These are phyloP conservation scores for Exocentrus adspersus DNA, from an alignment of 2,888 invertebrate species.

Conservation along the genomic window DNA sequence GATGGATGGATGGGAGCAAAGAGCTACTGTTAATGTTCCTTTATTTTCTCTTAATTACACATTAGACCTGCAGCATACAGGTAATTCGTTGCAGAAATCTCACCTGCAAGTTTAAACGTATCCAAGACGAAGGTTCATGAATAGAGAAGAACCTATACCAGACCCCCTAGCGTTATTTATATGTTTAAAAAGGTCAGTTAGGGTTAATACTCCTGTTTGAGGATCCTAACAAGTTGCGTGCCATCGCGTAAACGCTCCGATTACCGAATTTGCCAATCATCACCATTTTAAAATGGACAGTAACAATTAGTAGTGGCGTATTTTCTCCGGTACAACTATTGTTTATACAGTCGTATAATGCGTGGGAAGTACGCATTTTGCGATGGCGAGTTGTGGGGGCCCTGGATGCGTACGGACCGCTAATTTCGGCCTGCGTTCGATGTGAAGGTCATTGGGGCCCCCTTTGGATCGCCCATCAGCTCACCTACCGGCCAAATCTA, in stretches of 20 bases:
- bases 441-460: slow-evolving; percentile 27
- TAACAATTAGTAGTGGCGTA: neutral
- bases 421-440: slow-evolving; percentile 25
- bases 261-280: slow-evolving; percentile 3
- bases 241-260: neutral
- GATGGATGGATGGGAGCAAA: no score
- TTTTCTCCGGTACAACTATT: slow-evolving; percentile 1
- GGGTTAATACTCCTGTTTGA: no score
- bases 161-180: no score
- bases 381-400: neutral
- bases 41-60: no score
- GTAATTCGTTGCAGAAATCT: no score
- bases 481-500: slow-evolving; percentile 1
- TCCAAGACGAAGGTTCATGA: no score
- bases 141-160: no score
- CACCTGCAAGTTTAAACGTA: no score
- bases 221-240: neutral
- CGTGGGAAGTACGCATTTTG: slow-evolving; percentile 21
- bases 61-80: no score
- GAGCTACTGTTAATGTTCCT: no score
- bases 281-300: neutral
- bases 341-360: slow-evolving; percentile 8
- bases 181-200: no score
- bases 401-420: slow-evolving; percentile 12
- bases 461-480: slow-evolving; percentile 19